Base-by-base conservation (phyloP, 1,140 invertebrate genomes). In the Drosophila bipectinata region DNA sequence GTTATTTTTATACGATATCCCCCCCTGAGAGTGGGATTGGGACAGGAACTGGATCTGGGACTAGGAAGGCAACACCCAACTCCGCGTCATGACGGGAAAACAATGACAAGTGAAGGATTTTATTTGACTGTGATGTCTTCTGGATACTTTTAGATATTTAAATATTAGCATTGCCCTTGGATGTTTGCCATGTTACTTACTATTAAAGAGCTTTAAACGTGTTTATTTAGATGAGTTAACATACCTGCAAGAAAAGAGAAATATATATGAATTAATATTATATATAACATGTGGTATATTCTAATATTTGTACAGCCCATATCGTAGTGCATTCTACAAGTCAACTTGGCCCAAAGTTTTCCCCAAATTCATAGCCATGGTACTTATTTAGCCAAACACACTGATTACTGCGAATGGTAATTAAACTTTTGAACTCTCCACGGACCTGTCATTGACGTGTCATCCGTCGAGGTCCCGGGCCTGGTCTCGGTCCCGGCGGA, bases 371-470 rank as follows among this genome's bases (percentile, higher is more conserved):
- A 21, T 21, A 39, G 49, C 48, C 64, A 71, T 67, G 53, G 60
- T 52, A 45, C 60, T 49, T 69, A 59, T 71, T 72, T 45, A 71
- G 34, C 66, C 68, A 74, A 61, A 82, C 64, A 62, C 59, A 69
- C 71, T 79, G 83, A 82, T 88, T 87, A 72, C 76, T 64, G 61
- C 54, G 69, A 76, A 79, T 83, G 79, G 79, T 88, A 90, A 90
- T 90, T 90, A 90, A 90, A 90, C 77, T 90, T 90, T 90, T 72
- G 77, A 81, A 87, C 88, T 90, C 72, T 79, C 79, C 56, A 73
- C 49, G 72, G 79, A 49, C 56, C 74, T 76, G 67, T 62, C 76
- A 69, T 82, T 88, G 82, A 87, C 78, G 82, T 81, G 82, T 87
- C 82, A 85, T 77, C 69, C 68, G 55, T 64, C 68, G 55, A 28